These are phyloP conservation scores for Drosophila mauritiana DNA, from an alignment of 1,140 invertebrate genomes.

Conservation along the genomic window DNA sequence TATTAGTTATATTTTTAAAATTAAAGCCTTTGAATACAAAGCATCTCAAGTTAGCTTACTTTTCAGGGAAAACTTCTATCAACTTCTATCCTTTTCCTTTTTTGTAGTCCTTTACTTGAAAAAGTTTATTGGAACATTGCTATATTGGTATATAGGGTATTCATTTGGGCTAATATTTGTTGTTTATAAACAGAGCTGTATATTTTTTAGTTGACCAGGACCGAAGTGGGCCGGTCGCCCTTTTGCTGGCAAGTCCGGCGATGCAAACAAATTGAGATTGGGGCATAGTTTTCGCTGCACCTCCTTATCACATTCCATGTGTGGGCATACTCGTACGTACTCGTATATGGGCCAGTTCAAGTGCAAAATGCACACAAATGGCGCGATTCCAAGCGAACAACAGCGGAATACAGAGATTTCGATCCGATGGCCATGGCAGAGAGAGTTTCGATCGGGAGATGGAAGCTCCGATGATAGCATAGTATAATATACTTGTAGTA, in stretches of 20 bases:
- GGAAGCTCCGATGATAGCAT: constrained; percentile 8
- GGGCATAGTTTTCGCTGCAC: constrained; percentile 30
- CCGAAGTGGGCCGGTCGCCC: constrained; percentile 43
- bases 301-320: constrained; percentile 52
- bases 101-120: too few relatives aligned
- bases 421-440: constrained; percentile 11
- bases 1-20: not conserved
- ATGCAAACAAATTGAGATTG: constrained; percentile 69
- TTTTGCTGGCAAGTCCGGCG: constrained; percentile 46
- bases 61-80: too few relatives aligned
- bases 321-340: not conserved
- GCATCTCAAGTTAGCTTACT: too few relatives aligned
- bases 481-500: not conserved
- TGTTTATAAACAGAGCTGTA: not conserved
- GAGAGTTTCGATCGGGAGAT: constrained; percentile 22
- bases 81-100: too few relatives aligned
- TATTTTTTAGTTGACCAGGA: constrained; percentile 19
- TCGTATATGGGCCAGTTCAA: constrained; percentile 62
- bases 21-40: too few relatives aligned
- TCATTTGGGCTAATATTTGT: not conserved
- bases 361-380: constrained; percentile 72
- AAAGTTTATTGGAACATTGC: too few relatives aligned
- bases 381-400: constrained; percentile 34
- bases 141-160: too few relatives aligned
- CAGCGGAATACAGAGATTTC: constrained; percentile 15